phyloP scores from a whole-genome alignment of 2,113 vertebrate genomes.

The Xenopus borealis region DNA sequence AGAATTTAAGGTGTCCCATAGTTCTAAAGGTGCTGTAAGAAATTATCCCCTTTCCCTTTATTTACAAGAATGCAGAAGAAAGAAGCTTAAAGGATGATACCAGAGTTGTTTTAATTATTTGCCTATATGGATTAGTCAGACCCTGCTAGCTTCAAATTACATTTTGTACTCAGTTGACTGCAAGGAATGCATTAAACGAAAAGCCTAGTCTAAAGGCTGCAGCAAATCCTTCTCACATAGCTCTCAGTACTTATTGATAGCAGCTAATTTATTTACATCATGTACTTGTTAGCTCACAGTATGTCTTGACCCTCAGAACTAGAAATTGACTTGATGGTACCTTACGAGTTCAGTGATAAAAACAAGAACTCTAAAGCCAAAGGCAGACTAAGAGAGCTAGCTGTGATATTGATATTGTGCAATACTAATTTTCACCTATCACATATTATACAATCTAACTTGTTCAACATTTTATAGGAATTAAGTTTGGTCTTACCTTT shows the following conservation, averaged over 20 bases:
- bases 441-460: too few relatives aligned
- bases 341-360: neutral
- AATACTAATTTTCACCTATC: too few relatives aligned
- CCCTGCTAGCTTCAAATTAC: conserved; percentile 38
- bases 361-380: neutral
- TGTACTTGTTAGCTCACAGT: conserved; percentile 26
- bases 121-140: conserved; percentile 41
- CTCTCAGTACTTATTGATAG: conserved; percentile 30
- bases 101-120: conserved; percentile 40
- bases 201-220: conserved; percentile 10
- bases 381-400: too few relatives aligned
- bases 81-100: conserved; percentile 43
- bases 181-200: conserved; percentile 30
- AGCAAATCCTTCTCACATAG: conserved; percentile 25
- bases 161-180: conserved; percentile 27
- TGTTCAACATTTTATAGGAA: too few relatives aligned
- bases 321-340: neutral
- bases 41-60: conserved; percentile 34
- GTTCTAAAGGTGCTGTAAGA: neutral
- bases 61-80: conserved; percentile 34
- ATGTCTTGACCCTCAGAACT: conserved; percentile 6
- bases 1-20: conserved; percentile 26
- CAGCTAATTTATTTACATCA: conserved; percentile 11
- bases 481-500: too few relatives aligned
- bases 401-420: too few relatives aligned